Evolutionary conservation across 92 coral and sea anemone species (phyloP).

Genomic region (Phenganax marumi): DNA sequence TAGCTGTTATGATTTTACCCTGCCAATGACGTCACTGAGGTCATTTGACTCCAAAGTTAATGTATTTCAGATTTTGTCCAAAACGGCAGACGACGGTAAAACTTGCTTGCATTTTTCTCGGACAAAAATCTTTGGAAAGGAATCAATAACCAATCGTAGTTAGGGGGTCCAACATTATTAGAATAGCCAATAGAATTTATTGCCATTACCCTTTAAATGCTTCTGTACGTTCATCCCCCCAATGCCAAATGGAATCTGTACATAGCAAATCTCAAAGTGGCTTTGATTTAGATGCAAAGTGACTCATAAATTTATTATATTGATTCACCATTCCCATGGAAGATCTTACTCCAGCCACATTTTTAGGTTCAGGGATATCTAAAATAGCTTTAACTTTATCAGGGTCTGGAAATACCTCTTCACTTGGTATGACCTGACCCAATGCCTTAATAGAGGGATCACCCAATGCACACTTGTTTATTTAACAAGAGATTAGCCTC

Average conservation of each 20-base stretch:
- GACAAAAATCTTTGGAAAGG: too few species aligned
- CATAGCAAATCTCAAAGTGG: constrained; percentile 38
- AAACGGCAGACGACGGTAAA: too few species aligned
- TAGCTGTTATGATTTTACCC: too few species aligned
- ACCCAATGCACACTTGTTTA: neutral
- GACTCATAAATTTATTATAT: constrained; percentile 39
- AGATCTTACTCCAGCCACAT: constrained; percentile 36
- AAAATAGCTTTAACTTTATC: constrained; percentile 50
- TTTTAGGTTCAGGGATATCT: constrained; percentile 38
- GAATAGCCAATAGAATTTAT: too few species aligned
- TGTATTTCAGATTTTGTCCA: too few species aligned
- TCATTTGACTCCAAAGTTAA: too few species aligned
- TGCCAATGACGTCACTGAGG: too few species aligned
- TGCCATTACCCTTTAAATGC: too few species aligned
- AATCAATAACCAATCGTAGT: too few species aligned
- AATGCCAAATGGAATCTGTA: constrained; percentile 46
- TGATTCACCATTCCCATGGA: constrained; percentile 53
- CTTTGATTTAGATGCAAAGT: constrained; percentile 44
- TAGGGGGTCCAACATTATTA: too few species aligned
- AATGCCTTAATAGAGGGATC: neutral
- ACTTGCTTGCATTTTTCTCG: too few species aligned
- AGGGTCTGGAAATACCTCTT: constrained; percentile 43
- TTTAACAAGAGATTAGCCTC: too few species aligned
- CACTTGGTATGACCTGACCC: constrained; percentile 39
- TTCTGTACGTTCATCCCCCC: constrained; percentile 38